Evolutionary conservation across 2,113 vertebrate genomes (phyloP), one percentile per base, ranked within the genome.

Genomic region (Petrocephalus zakoni): DNA sequence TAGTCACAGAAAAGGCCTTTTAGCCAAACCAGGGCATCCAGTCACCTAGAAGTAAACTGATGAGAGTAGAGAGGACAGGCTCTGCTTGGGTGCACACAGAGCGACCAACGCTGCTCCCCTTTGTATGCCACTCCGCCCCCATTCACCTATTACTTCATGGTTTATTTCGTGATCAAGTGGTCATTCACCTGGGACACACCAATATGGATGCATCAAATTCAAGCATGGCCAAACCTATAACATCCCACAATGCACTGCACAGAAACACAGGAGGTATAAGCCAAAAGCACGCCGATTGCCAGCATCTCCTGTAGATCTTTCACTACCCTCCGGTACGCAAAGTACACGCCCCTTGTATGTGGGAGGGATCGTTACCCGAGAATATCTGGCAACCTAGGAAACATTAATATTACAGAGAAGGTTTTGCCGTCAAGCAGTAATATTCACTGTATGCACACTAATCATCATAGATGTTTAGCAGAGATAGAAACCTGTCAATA

Each of bases 51-150:
- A 88, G 91, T 88, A 46, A 78, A 56, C 37, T 92, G 91, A 92
- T 90, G 90, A 90, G 92, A 92, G 89, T 91, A 88, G 88, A 88
- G 89, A 89, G 90, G 91, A 92, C 90, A 92, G 88, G 90, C 85
- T 90, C 53, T 90, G 88, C 81, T 88, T 47, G 72, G 75, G 58
- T 85, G 85, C 91, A 90, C 88, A 89, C 88, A 89, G 34, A 68
- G 90, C 58, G 88, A 52, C 72, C 88, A 91, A 87, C 84, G 51
- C 61, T 78, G 42, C 75, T 75, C 55, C 47, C 42, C 84, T 72
- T 53, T 64, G 58, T 22, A 25, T 64, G 58, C 87, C 85, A 52
- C 58, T 53, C 78, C 56, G 22, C 52, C 37, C 9, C 21, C 4
- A 0, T 37, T 55, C 8, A n/a, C 15, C 29, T 29, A 25, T 25